Base-by-base conservation (phyloP, 2,113 vertebrate genomes). In the Pedionomus torquatus region DNA sequence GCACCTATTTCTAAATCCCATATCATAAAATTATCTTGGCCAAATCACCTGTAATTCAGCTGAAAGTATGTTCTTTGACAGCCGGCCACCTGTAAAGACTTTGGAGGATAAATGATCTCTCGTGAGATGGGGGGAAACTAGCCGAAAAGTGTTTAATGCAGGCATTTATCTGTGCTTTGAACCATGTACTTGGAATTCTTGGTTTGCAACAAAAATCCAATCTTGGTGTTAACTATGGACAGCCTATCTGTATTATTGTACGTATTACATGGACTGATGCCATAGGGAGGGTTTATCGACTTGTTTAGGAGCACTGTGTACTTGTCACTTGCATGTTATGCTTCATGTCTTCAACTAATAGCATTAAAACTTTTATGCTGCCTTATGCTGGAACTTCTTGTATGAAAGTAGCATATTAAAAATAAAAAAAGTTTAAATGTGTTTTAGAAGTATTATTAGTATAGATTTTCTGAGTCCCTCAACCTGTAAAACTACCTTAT, bases 51-150 rank as follows among this genome's bases (percentile, higher is more conserved):
- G 77, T 68, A 91, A 85, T 93, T 92, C 90, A 85, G 57, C 57
- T 75, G 78, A 55, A 96, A 79, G 37, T 69, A 91, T 84, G 80
- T 89, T 94, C 63, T 88, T 51, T 92, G 94, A 92, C 95, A 89
- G 83, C 71, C 9, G 9, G 88, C 82, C 79, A 90, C 95, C 90
- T 81, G 68, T 74, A 83, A 95, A 58, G 85, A 25, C 89, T 92
- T 64, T 10, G 76, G 83, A 86, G 92, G 54, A 91, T 81, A 64
- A 96, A 93, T 65, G 81, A 69, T 72, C 64, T 75, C 72, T 87
- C 4, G 0, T 57, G 80, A 85, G 55, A 46, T 17, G 30, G 55
- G 33, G 46, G 43, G 20, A 87, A 43, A n/a, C 72, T 60, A 52
- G 75, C 68, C 1, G 2, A 28, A 65, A 79, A 87, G 20, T 76